Evolutionary conservation across 2,113 vertebrate genomes (phyloP), one percentile per base, ranked within the genome.

Genomic region (Plecturocebus donacophilus): DNA sequence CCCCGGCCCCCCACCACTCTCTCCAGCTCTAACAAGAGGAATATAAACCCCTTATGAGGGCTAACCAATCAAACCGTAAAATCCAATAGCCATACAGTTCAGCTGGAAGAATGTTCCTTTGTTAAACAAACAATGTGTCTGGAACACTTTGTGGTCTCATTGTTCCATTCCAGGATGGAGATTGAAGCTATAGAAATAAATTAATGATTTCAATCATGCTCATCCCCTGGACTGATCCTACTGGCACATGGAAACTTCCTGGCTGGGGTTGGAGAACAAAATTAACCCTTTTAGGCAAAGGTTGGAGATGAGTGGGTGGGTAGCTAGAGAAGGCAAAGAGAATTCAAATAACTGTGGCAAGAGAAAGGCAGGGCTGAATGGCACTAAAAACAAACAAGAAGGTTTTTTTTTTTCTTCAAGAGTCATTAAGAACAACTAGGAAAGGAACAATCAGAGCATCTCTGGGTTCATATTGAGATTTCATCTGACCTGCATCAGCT

Each of bases 131-230:
- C 64, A 75, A 17, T 79, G 94, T 61, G 35, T 92, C 64, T 97
- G 94, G 73, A 84, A 85, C 95, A 87, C 85, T 95, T 95, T 64
- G 77, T 5, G 68, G 6, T 32, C 52, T 92, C 71, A 35, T 66
- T 47, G 32, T 90, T 97, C 47, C 87, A 95, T 87, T 96, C 90
- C 92, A 56, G 84, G 1, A 25, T 93, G 40, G 54, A 98, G 96
- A 97, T 84, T 40, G 27, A 94, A 97, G 89, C 89, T 97, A 96
- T 86, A 93, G 97, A 97, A 91, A 97, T 90, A 94, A 94, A 94
- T 88, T 68, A 95, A 77, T 52, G 47, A 83, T 91, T 94, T 95
- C 92, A 97, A 90, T 84, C 95, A 79, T 64, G 93, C 42, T 88
- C 96, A 97, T 92, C 94, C 91, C 94, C 91, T 75, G 70, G 96